phyloP scores from a whole-genome alignment of 2,113 vertebrate species.

The Lampris megalopsis region DNA sequence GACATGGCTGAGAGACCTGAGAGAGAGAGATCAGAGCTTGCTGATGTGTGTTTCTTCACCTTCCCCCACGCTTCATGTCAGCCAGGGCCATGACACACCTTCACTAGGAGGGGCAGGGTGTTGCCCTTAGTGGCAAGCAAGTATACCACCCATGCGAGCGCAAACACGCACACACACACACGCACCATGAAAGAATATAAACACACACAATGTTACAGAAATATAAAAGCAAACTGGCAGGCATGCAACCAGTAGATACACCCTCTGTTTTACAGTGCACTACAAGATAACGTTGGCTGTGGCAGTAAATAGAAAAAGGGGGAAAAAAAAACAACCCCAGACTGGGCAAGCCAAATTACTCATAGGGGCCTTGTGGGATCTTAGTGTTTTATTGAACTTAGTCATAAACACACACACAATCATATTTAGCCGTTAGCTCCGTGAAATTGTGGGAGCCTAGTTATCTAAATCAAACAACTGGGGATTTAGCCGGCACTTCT shows the following conservation, averaged over 20 bases:
- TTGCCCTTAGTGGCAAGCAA: slow-evolving; percentile 11
- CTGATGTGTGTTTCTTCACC: neutral
- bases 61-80: neutral
- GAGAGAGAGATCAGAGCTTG: neutral
- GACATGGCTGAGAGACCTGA: slow-evolving; percentile 8
- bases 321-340: slow-evolving; percentile 23
- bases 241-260: neutral
- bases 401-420: slow-evolving; percentile 20
- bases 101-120: slow-evolving; percentile 2
- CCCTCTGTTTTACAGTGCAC: neutral
- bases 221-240: neutral
- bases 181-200: neutral
- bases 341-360: slow-evolving; percentile 62
- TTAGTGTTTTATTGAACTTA: slow-evolving; percentile 16
- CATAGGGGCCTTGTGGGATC: slow-evolving; percentile 32
- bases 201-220: neutral
- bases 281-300: slow-evolving; percentile 24
- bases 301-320: slow-evolving; percentile 31
- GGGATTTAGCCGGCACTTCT: slow-evolving; percentile 32
- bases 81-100: slow-evolving; percentile 3
- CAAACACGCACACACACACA: neutral
- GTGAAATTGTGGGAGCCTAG: slow-evolving; percentile 8
- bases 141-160: neutral
- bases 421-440: neutral
- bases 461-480: slow-evolving; percentile 39